Percentiles rank a stretch among this genome's conserved stretches.
Conservation (phyloP, 2,113 vertebrate species). For the Gadus chalcogrammus region DNA sequence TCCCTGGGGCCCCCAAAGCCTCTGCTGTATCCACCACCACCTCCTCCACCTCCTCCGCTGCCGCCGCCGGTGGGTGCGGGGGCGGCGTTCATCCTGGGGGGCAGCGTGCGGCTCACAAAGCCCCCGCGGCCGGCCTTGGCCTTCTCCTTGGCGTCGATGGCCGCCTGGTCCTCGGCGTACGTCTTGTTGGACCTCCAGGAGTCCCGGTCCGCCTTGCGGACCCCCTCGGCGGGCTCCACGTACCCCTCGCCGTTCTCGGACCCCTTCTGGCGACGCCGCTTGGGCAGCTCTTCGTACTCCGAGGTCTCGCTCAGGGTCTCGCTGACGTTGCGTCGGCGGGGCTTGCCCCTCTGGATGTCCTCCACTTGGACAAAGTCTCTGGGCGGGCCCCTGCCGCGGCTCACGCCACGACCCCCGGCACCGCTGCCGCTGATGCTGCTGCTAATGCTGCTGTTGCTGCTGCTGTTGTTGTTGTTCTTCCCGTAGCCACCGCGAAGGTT, state of each 20-base stretch:
- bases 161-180: constrained; percentile 80
- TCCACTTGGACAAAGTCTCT: constrained; percentile 81
- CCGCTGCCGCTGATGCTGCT: constrained; percentile 39
- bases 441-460: constrained; percentile 33
- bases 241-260: constrained; percentile 79
- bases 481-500: constrained; percentile 63
- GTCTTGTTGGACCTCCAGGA: constrained; percentile 92
- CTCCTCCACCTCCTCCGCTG: neutral
- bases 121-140: constrained; percentile 70
- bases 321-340: constrained; percentile 86
- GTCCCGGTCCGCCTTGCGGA: constrained; percentile 82
- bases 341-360: constrained; percentile 84
- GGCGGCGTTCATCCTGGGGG: constrained; percentile 84
- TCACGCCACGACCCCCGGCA: constrained; percentile 60
- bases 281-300: constrained; percentile 93
- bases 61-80: neutral
- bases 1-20: constrained; percentile 79
- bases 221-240: constrained; percentile 51
- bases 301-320: constrained; percentile 96
- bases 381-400: constrained; percentile 75
- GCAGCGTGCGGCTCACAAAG: constrained; percentile 85
- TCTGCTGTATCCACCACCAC: constrained; percentile 67
- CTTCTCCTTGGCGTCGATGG: constrained; percentile 75
- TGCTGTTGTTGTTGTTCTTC: constrained; percentile 47
- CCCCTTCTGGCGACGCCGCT: constrained; percentile 86